These are phyloP conservation scores for Mola mola DNA, from an alignment of 2,113 vertebrate genomes.

Conservation along the genomic window DNA sequence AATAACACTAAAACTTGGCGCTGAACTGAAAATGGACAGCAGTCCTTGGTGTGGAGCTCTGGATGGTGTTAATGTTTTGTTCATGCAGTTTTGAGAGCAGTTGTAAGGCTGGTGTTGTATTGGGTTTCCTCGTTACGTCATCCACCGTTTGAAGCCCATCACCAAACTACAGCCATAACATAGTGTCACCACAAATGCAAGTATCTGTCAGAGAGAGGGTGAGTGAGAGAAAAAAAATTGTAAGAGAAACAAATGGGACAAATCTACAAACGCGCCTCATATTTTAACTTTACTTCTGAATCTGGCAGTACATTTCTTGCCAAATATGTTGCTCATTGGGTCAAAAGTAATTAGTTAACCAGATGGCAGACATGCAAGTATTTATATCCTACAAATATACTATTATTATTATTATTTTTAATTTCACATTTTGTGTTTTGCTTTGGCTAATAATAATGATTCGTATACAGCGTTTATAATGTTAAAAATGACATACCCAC, in stretches of 20 bases:
- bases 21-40: slow-evolving; percentile 7
- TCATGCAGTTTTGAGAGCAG: background rate
- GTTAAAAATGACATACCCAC: too few relatives aligned
- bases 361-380: too few relatives aligned
- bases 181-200: slow-evolving; percentile 78
- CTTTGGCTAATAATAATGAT: too few relatives aligned
- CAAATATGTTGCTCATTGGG: too few relatives aligned
- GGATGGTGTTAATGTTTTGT: background rate
- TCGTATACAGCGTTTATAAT: too few relatives aligned
- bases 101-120: too few relatives aligned
- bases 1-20: background rate
- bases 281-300: background rate
- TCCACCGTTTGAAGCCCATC: slow-evolving; percentile 84
- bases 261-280: too few relatives aligned
- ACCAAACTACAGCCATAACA: slow-evolving; percentile 82
- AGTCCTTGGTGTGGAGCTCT: background rate
- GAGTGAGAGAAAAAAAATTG: slow-evolving; percentile 6
- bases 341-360: too few relatives aligned
- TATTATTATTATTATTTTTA: too few relatives aligned
- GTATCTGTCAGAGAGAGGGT: slow-evolving; percentile 68
- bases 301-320: background rate
- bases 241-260: too few relatives aligned
- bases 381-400: too few relatives aligned
- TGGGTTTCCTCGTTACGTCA: slow-evolving; percentile 55
- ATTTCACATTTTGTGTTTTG: too few relatives aligned